phyloP scores from a whole-genome alignment of 2,797 vertebrate species.

The Melanotaenia parkinsoni region DNA sequence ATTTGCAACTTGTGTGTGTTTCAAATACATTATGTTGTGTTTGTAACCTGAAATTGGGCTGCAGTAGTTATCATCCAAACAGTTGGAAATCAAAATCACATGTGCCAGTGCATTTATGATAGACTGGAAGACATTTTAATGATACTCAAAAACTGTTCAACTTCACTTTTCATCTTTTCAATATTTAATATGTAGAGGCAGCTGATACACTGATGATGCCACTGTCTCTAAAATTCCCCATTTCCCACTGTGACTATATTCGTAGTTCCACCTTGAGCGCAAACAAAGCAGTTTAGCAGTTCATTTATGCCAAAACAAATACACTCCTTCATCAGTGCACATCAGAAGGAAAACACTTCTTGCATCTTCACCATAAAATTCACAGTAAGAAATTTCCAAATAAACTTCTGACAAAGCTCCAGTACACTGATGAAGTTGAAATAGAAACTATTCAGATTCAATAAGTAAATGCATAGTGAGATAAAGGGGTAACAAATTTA shows the following conservation, averaged over 20 bases:
- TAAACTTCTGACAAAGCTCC: background rate
- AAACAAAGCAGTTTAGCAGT: background rate
- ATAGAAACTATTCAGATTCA: background rate
- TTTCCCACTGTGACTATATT: background rate
- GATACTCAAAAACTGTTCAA: background rate
- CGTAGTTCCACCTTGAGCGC: background rate
- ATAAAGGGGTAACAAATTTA: background rate
- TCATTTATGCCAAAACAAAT: background rate
- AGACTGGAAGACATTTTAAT: background rate
- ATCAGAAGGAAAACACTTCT: background rate
- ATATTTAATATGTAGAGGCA: background rate
- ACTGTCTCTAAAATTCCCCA: background rate
- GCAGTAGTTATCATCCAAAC: slow-evolving; percentile 16
- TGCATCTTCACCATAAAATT: background rate
- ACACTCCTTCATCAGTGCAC: background rate
- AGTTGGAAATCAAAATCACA: slow-evolving; percentile 4
- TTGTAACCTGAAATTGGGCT: slow-evolving; percentile 35
- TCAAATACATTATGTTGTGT: slow-evolving; percentile 36
- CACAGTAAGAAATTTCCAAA: background rate
- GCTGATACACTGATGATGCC: background rate
- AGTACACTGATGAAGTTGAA: background rate
- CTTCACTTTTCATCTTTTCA: background rate
- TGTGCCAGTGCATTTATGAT: background rate
- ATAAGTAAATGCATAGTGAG: background rate
- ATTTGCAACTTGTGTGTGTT: slow-evolving; percentile 48